phyloP scores from a whole-genome alignment of 2,113 vertebrate genomes.

The Ceyx melanurus region DNA sequence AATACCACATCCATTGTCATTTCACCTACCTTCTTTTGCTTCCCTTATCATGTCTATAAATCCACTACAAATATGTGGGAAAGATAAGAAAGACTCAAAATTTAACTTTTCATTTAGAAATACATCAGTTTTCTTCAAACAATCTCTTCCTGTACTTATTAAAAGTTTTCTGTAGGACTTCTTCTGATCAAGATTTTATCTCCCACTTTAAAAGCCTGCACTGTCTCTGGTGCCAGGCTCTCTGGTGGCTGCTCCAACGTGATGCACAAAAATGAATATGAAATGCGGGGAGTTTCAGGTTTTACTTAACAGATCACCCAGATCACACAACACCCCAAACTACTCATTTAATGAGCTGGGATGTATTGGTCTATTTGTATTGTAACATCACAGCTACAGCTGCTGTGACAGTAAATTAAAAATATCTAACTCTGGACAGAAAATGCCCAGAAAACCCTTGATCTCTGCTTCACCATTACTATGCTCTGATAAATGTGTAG shows the following conservation, averaged over 20 bases:
- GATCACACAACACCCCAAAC: neutral
- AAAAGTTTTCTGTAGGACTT: neutral
- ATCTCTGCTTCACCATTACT: neutral
- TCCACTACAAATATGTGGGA: fast-evolving
- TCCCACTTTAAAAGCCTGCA: fast-evolving
- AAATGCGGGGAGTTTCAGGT: neutral
- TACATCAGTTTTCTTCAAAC: neutral
- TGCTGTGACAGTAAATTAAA: neutral
- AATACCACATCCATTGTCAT: too few species aligned
- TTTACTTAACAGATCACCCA: neutral
- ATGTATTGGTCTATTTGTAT: neutral
- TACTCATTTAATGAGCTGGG: neutral
- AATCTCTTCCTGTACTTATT: neutral
- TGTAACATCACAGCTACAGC: neutral
- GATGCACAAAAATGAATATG: neutral
- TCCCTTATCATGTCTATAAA: neutral
- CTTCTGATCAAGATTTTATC: neutral
- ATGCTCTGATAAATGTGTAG: neutral
- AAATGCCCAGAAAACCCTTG: neutral
- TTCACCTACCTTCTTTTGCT: neutral
- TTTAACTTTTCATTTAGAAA: neutral
- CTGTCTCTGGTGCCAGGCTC: neutral
- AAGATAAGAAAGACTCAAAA: neutral
- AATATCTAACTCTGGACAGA: neutral
- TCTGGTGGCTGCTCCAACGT: neutral